Base-by-base conservation (phyloP, 2,888 invertebrate genomes). In the Ditula angustiorana region DNA sequence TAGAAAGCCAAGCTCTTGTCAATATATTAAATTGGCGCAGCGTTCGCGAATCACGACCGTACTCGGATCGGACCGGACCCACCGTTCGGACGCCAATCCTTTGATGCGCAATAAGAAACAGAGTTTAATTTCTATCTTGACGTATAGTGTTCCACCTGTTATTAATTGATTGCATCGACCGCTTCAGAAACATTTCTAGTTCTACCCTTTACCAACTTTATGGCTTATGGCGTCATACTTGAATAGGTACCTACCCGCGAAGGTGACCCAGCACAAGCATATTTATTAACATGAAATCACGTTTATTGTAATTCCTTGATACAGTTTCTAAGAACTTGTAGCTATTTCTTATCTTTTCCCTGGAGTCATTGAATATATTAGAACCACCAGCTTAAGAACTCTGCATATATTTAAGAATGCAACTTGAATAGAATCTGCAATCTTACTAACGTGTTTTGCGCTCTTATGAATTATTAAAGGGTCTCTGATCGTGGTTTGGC, bases 151-250 rank as follows among this genome's bases (percentile, higher is more conserved):
- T 71, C 72, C 69, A 64, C 69, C 69, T 70, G 74, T 80, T 82
- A 85, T 84, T 87, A 84, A 85, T 87, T 85, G 85, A 84, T 86
- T 79, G 71, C 71, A 84, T 84, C 80, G n/a, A n/a, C n/a, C n/a
- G 75, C 67, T 47, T 53, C 69, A 53, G 46, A 35, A 52, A 44
- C 53, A 13, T 52, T 44, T 52, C 44, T 10, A 52, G 50, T 37
- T 35, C 24, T 58, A 28, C n/a, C 46, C 58, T 56, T 46, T 33
- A 35, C 11, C 21, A 44, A 5, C 16, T 62, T 50, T 62, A 50
- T 62, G 37, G 30, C 23, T 50, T 62, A 50, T 62, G 37, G 30
- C 23, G 13, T 30, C 26, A 35, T 10, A 23, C 13, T 24, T 13
- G 0, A 11, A 11, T 30, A n/a, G n/a, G n/a, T n/a, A n/a, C n/a